These are phyloP conservation scores for Asteroscopus sphinx DNA, from an alignment of 2,888 invertebrate genomes.

Conservation along the genomic window DNA sequence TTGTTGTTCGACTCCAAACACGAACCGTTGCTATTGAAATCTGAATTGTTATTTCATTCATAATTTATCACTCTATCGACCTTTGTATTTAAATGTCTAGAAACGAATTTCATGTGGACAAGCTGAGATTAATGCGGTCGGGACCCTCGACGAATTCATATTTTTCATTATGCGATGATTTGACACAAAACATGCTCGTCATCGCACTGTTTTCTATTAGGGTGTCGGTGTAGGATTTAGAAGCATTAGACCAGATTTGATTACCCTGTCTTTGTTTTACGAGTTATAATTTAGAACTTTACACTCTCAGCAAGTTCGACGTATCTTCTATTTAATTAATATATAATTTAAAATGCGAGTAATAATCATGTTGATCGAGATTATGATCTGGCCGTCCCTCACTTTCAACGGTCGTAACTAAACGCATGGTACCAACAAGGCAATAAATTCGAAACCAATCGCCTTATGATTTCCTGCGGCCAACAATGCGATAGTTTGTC, in stretches of 20 bases:
- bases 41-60: constrained; percentile 82
- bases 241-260: constrained; percentile 58
- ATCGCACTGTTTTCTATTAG: constrained; percentile 77
- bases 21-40: constrained; percentile 72
- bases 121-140: constrained; percentile 77
- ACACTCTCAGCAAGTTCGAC: constrained; percentile 21
- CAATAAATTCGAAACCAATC: constrained; percentile 77
- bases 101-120: constrained; percentile 77
- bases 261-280: neutral
- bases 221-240: constrained; percentile 63
- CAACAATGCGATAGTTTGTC: constrained; percentile 83
- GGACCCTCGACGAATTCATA: constrained; percentile 76
- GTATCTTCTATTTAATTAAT: constrained; percentile 41
- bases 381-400: constrained; percentile 59
- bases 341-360: constrained; percentile 47
- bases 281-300: constrained; percentile 20
- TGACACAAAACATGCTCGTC: constrained; percentile 82
- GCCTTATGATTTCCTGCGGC: constrained; percentile 80
- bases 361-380: constrained; percentile 61
- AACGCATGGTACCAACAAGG: constrained; percentile 63
- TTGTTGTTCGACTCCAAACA: constrained; percentile 78
- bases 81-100: constrained; percentile 85
- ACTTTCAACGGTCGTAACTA: constrained; percentile 61
- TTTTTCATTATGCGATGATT: constrained; percentile 84
- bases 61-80: constrained; percentile 85